Evolutionary conservation across 2,113 vertebrate species (phyloP), one percentile per base, ranked within the genome.

Genomic region (Paralichthys olivaceus): DNA sequence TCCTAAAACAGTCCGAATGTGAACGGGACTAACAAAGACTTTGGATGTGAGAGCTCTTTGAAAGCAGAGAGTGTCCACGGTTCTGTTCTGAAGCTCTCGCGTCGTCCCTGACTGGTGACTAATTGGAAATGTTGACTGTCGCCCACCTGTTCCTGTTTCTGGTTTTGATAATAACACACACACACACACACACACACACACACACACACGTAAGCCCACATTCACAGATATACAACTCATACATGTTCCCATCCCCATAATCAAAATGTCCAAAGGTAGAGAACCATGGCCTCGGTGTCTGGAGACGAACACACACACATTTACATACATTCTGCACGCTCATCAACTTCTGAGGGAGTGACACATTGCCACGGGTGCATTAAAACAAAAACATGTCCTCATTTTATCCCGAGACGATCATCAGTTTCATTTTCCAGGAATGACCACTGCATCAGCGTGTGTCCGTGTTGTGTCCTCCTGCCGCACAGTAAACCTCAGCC

Each of bases 1-100:
- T n/a, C n/a, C n/a, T n/a, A n/a, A n/a, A 65, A 58, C 22, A 76
- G 22, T 9, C 66, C 2, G 6, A 25, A 53, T 17, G 68, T 40
- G 12, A 62, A 8, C 72, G 4, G 1, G 17, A 15, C 13, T 45
- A 1, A 3, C 51, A 22, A 22, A 53, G 20, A 22, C 51, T 22
- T 53, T 11, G 15, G 43, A 45, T 6, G 43, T 45, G 43, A 45
- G 17, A 29, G 22, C 47, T 62, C 12, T 51, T 64, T 68, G 56
- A 49, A 73, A 54, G 43, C 58, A 69, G 9, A 8, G 25, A 73
- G 80, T 4, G 1, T 62, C 23, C 3, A 8, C 1, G 7, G 7
- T 5, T 49, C n/a, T 51, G 32, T 83, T 67, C 70, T 64, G 69
- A 64, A 86, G 84, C 58, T 13, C 40, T 13, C 13, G 43, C 4